Base-by-base conservation (phyloP, 2,113 vertebrate species). In the Onychorhynchus coronatus region DNA sequence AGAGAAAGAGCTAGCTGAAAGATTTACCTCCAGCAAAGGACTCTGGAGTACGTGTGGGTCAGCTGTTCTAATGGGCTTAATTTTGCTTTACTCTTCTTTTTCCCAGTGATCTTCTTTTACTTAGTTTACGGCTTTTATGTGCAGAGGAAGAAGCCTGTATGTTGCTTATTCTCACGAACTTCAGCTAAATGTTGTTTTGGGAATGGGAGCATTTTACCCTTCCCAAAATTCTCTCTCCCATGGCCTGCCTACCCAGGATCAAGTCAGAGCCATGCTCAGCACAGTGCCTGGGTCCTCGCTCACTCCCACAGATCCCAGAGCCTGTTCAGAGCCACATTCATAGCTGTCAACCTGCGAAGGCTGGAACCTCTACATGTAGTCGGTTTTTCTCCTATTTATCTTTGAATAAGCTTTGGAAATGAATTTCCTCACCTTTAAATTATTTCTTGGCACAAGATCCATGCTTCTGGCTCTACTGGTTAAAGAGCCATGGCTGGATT, bases 401-500 rank as follows among this genome's bases (percentile, higher is more conserved):
- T 83, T 91, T 85, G 35, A 79, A 70, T 74, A 92, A 86, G 63
- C 50, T 95, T 93, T 93, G 86, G 85, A 86, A 95, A 95, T 74
- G 0, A 86, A 63, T 95, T 88, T 91, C 74, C 23, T 94, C 62
- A 68, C 58, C 74, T 91, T 86, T 91, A 92, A 92, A 88, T 96
- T 94, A 81, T 52, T 87, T 93, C 77, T 85, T 93, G 85, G 82
- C 91, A 89, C 30, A 92, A 95, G 86, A 96, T 94, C 92, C 92
- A 92, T 93, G 80, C 21, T 95, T 77, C 79, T 96, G 78, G 74
- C 72, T 90, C 58, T 71, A 62, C 39, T 84, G 88, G 87, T 89
- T 97, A 88, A 92, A 96, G 89, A 97, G 39, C 78, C 91, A 65
- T 55, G 78, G 50, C 52, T 91, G 74, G 92, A 97, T 97, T 97